A percentile compares a stretch with the other conserved stretches of the same genome.
Evolutionary conservation across 1,140 invertebrate species (phyloP).

Genomic region (Anoplophora glabripennis): DNA sequence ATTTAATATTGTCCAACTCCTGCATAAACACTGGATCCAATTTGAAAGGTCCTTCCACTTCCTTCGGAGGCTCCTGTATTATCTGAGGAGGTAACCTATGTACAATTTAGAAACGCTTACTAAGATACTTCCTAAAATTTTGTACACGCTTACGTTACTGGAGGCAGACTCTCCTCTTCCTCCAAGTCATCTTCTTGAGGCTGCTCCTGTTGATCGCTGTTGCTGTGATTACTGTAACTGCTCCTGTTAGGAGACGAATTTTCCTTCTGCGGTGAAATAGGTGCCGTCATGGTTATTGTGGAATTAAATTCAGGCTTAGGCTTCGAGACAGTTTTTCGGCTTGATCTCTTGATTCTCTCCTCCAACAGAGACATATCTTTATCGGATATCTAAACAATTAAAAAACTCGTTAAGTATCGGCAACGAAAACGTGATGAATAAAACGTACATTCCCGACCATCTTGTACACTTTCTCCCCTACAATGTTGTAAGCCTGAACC

Average conservation of each 20-base stretch:
- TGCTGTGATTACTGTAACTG: not conserved
- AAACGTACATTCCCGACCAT: constrained; percentile 78
- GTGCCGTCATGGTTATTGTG: constrained; percentile 2
- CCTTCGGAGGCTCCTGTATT: constrained; percentile 45
- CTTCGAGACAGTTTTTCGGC: constrained; percentile 52
- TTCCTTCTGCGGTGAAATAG: constrained; percentile 8
- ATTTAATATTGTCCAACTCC: constrained; percentile 52
- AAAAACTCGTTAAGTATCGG: not conserved
- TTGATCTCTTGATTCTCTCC: constrained; percentile 88
- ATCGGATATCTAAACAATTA: constrained; percentile 71
- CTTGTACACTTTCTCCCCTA: constrained; percentile 89
- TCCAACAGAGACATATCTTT: constrained; percentile 93
- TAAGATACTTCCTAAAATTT: too few species aligned
- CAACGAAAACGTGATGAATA: constrained; percentile 5
- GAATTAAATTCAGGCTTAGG: constrained; percentile 16
- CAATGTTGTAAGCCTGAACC: constrained; percentile 84
- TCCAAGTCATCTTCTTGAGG: constrained; percentile 30
- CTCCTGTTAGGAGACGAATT: constrained; percentile 6
- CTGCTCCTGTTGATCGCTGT: constrained; percentile 17
- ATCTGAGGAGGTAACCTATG: constrained; percentile 22
- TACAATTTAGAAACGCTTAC: not conserved
- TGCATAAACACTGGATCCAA: constrained; percentile 67
- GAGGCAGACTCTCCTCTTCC: constrained; percentile 30
- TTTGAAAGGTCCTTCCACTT: constrained; percentile 65
- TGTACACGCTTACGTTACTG: constrained; percentile 30